A percentile compares a stretch with the other conserved stretches of the same genome.
Conservation (phyloP, 2,113 vertebrate species). For the Castor canadensis region DNA sequence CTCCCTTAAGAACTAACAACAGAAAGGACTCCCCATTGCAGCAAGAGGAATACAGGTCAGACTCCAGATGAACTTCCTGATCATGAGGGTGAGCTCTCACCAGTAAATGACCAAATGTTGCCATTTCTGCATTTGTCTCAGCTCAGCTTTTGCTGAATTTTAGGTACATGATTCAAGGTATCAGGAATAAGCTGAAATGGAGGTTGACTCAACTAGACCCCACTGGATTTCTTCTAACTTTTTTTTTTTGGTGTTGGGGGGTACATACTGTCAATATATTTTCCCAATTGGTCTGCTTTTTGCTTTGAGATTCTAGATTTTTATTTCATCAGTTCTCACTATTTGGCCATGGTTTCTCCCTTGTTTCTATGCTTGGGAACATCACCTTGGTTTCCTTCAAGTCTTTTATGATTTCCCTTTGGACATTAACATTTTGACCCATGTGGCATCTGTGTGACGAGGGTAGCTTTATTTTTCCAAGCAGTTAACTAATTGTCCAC, state of each 20-base stretch:
- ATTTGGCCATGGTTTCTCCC: not conserved
- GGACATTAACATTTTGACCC: not conserved
- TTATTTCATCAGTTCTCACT: not conserved
- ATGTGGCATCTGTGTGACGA: not conserved
- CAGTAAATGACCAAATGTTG: not conserved
- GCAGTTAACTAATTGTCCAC: not conserved
- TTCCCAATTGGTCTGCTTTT: not conserved
- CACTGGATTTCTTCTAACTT: too few relatives aligned
- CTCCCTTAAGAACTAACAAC: not conserved
- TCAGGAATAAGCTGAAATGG: not conserved
- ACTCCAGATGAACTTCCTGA: constrained; percentile 19
- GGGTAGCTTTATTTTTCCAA: not conserved
- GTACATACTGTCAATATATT: not conserved
- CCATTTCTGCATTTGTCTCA: not conserved
- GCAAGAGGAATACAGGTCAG: not conserved
- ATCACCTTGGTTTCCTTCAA: not conserved
- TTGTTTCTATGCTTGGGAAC: not conserved
- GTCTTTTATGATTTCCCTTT: not conserved
- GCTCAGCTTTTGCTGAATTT: not conserved
- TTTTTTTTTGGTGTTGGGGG: not conserved
- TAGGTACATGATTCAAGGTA: not conserved
- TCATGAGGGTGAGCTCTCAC: not conserved
- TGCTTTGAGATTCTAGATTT: not conserved
- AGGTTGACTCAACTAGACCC: not conserved
- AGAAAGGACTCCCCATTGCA: not conserved